Evolutionary conservation across 2,797 vertebrate genomes (phyloP).

Genomic region (Pangasius macronema): DNA sequence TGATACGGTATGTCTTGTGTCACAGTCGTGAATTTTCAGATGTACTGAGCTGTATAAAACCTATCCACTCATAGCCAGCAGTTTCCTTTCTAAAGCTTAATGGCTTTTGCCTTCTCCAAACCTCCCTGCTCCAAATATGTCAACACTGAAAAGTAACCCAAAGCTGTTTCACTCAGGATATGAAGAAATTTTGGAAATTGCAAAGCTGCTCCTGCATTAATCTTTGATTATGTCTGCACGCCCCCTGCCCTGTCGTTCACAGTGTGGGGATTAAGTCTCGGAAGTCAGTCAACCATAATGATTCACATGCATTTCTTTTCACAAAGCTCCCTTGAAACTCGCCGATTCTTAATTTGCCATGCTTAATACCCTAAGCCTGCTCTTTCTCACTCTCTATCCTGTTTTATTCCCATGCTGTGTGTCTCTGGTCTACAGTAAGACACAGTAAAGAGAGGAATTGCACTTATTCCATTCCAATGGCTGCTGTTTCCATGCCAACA

Average conservation of each 20-base stretch:
- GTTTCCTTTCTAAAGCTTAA: conserved; percentile 55
- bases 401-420: conserved; percentile 21
- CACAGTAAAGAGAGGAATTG: conserved; percentile 40
- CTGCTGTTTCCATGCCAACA: conserved; percentile 78
- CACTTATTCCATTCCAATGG: conserved; percentile 61
- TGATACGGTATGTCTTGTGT: conserved; percentile 1
- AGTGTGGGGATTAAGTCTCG: conserved; percentile 64
- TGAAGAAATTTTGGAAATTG: conserved; percentile 57
- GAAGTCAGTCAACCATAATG: conserved; percentile 66
- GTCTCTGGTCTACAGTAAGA: conserved; percentile 26
- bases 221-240: conserved; percentile 47
- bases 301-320: conserved; percentile 24
- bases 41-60: conserved; percentile 22
- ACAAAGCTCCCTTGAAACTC: conserved; percentile 25
- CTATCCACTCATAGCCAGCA: conserved; percentile 19
- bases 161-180: conserved; percentile 71
- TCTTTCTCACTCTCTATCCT: conserved; percentile 42
- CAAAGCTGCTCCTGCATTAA: conserved; percentile 57
- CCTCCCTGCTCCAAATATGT: conserved; percentile 66
- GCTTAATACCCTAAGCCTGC: conserved; percentile 46
- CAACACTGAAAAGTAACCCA: conserved; percentile 57
- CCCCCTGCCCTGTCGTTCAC: conserved; percentile 47
- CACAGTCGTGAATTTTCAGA: conserved; percentile 15
- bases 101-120: conserved; percentile 37
- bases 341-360: conserved; percentile 41